Evolutionary conservation across 2,888 invertebrate genomes (phyloP), one percentile per base, ranked within the genome.

Genomic region (Apamea monoglypha): DNA sequence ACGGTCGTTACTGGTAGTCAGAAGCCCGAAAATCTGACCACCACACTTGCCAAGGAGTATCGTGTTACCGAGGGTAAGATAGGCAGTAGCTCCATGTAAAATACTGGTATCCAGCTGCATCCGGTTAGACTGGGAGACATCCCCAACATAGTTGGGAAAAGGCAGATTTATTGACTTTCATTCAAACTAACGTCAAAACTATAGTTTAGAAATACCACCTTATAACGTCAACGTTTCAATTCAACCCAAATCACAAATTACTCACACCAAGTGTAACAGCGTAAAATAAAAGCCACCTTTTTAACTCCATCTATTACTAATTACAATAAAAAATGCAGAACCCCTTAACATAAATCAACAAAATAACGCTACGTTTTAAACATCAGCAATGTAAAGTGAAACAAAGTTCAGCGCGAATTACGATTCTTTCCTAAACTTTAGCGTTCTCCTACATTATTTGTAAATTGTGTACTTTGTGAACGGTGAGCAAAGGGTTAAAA

Each of bases 331-430:
- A 81, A 64, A 50, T 16, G 18, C 7, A 2, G 21, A 47, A 40
- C n/a, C 14, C 53, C 32, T 7, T 32, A 36, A 40, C 69, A 66
- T 74, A 78, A 78, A 73, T 74, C 66, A 86, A 36, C 32, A 70
- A 80, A 80, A 83, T n/a, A 66, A 82, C 29, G n/a, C 44, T 21
- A 47, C 29, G 16, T 25, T 78, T 63, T 69, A 73, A 75, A 76
- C 72, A 79, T 66, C 40, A 68, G 71, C 68, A 69, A 29, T 59
- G 64, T 80, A 50, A 77, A 82, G 66, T 47, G 47, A 76, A 87
- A 87, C 74, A 84, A 80, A 85, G 50, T 87, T 80, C 66, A 16
- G 56, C 40, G 74, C 71, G 68, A 82, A 84, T 84, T 80, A 80
- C 76, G 85, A 87, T 76, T 80, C 74, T 84, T 87, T 74, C 25